Conservation (phyloP, 2,888 invertebrate genomes). For the Toxonevra muliebris region DNA sequence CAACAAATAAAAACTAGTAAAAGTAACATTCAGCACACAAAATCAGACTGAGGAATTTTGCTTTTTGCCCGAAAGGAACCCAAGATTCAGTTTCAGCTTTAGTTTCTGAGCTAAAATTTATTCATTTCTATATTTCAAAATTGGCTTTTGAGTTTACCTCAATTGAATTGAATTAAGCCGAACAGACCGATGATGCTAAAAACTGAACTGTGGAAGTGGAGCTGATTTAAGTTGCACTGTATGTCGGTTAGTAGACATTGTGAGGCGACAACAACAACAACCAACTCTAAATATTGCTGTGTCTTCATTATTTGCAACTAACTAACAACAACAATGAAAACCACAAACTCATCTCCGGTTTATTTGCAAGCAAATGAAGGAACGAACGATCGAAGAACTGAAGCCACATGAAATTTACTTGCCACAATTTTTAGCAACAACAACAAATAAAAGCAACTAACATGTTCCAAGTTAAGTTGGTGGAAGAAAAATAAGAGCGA, state of each 20-base stretch:
- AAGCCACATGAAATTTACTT: constrained; percentile 28
- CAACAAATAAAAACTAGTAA: not conserved
- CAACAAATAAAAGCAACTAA: no score
- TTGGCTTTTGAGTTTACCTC: no score
- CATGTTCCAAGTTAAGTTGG: no score
- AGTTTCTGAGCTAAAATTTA: no score
- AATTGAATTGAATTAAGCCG: no score
- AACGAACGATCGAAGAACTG: constrained; percentile 19
- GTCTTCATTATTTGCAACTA: constrained; percentile 7
- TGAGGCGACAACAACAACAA: not conserved
- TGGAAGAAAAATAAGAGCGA: not conserved
- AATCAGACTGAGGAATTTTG: not conserved
- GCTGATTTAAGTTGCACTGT: no score
- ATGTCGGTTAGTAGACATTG: not conserved
- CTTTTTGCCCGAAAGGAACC: not conserved
- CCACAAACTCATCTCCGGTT: constrained; percentile 61
- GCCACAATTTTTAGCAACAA: constrained; percentile 10
- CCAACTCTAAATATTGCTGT: not conserved
- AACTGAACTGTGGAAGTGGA: no score
- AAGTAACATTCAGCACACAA: not conserved
- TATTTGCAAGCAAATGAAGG: constrained; percentile 49
- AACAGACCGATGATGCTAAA: no score
- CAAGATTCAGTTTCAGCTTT: no score
- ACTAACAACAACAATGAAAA: constrained; percentile 35
- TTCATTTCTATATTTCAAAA: no score